Percentiles rank a stretch among this genome's conserved stretches.
phyloP scores from a whole-genome alignment of 2,797 vertebrate genomes.

The Notoglanidium macrostoma region DNA sequence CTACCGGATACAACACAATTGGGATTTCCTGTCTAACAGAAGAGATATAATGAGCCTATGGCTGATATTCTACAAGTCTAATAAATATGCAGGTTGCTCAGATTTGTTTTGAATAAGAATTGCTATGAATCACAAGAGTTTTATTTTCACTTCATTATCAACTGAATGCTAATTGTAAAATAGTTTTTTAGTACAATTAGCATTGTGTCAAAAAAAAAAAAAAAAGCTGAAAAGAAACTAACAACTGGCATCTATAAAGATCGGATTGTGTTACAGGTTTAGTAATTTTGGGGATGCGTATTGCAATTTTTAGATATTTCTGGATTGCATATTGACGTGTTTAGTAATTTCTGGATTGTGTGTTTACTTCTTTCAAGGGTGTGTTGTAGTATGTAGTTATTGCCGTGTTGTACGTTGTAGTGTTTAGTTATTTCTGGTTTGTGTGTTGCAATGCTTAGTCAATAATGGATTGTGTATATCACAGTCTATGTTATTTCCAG shows the following conservation, averaged over 20 bases:
- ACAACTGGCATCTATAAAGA: not conserved
- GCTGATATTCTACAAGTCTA: constrained; percentile 26
- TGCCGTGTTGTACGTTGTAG: too few species aligned
- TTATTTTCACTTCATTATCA: constrained; percentile 19
- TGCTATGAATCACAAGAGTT: not conserved
- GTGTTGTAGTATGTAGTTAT: too few species aligned
- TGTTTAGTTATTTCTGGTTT: too few species aligned
- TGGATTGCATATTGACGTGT: too few species aligned
- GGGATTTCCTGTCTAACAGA: constrained; percentile 29
- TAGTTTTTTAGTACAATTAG: not conserved
- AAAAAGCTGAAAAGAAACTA: not conserved
- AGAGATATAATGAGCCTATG: constrained; percentile 32
- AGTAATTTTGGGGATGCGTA: too few species aligned
- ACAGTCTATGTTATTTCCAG: too few species aligned
- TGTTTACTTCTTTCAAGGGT: too few species aligned
- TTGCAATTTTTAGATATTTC: too few species aligned
- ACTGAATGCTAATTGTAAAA: constrained; percentile 14
- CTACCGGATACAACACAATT: constrained; percentile 28
- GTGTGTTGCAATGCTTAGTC: too few species aligned
- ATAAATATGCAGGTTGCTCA: constrained; percentile 33
- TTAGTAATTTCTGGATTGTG: too few species aligned
- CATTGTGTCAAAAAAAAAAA: not conserved
- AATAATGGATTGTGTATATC: too few species aligned
- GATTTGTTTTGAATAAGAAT: constrained; percentile 28
- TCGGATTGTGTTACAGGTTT: not conserved